phyloP scores from a whole-genome alignment of 2,797 vertebrate species.

The Spatula clypeata region DNA sequence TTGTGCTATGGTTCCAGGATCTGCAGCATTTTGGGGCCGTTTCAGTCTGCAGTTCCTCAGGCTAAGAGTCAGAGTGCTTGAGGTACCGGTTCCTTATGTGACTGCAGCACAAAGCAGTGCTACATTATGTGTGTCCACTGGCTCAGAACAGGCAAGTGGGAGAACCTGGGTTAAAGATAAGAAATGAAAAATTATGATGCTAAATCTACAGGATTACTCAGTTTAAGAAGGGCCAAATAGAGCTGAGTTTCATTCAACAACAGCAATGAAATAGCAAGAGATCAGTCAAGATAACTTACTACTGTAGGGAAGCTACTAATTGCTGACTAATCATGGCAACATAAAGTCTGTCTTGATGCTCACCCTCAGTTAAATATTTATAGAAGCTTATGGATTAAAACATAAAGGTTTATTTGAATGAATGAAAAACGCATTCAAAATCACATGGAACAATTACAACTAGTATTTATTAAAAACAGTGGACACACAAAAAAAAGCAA shows the following conservation, averaged over 20 bases:
- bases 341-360: not conserved
- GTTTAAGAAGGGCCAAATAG: not conserved
- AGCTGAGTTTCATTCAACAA: not conserved
- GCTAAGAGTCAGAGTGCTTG: not conserved
- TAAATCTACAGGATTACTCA: not conserved
- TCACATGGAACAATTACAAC: not conserved
- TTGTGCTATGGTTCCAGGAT: not conserved
- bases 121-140: not conserved
- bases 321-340: not conserved
- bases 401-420: not conserved
- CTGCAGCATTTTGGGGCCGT: not conserved
- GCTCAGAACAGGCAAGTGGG: not conserved
- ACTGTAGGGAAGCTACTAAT: not conserved
- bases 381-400: not conserved
- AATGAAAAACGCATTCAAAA: not conserved
- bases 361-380: not conserved
- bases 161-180: not conserved
- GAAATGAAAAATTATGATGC: not conserved
- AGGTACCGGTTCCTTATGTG: not conserved
- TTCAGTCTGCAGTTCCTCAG: not conserved
- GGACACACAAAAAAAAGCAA: slow-evolving; percentile 22
- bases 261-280: not conserved
- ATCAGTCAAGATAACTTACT: too few species aligned
- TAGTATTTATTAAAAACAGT: slow-evolving; percentile 74
- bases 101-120: not conserved